phyloP scores from a whole-genome alignment of 2,888 invertebrate species.

The Didymodactylos carnosus region DNA sequence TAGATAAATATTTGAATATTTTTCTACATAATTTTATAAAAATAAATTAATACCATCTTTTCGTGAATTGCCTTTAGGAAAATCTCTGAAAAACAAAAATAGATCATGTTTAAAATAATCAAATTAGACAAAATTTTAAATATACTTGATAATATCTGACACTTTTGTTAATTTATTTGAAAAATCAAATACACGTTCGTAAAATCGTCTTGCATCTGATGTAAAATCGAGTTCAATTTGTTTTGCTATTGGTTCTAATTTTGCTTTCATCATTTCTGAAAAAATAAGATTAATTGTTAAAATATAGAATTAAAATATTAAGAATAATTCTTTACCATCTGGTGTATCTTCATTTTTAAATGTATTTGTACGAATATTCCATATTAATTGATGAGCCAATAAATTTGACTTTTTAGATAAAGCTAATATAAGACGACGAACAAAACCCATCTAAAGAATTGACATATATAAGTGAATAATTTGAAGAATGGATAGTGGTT shows the following conservation, averaged over 20 bases:
- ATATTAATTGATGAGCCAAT: conserved; percentile 88
- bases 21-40: background rate
- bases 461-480: background rate
- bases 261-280: conserved; percentile 60
- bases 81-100: no score
- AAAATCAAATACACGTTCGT: conserved; percentile 90
- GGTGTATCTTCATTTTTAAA: conserved; percentile 30
- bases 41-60: conserved; percentile 56
- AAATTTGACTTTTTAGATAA: conserved; percentile 81
- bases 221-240: conserved; percentile 63
- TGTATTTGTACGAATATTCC: conserved; percentile 99
- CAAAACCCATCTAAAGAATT: conserved; percentile 49
- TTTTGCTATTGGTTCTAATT: conserved; percentile 50
- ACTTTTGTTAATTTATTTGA: conserved; percentile 89
- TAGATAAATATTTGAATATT: background rate
- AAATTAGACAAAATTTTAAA: no score
- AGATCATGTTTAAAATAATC: no score
- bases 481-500: conserved; percentile 21
- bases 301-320: no score
- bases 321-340: conserved; percentile 7
- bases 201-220: conserved; percentile 80
- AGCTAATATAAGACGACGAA: conserved; percentile 78
- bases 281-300: no score
- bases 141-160: conserved; percentile 84
- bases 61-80: conserved; percentile 52